A percentile compares a stretch with the other conserved stretches of the same genome.
phyloP scores from a whole-genome alignment of 2,113 vertebrate genomes.

The Cyprinodon tularosa region DNA sequence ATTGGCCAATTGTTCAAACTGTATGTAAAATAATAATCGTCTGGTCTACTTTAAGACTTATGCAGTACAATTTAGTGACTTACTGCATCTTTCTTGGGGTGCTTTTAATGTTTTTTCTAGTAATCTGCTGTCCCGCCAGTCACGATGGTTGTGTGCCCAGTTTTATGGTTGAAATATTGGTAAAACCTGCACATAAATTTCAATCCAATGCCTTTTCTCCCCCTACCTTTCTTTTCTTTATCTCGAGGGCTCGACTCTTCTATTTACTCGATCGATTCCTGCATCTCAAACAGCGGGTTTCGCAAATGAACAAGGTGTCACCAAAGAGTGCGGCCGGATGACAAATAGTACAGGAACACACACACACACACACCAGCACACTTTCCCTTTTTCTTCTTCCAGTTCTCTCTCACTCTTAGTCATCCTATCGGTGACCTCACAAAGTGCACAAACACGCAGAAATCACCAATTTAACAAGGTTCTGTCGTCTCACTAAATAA shows the following conservation, averaged over 20 bases:
- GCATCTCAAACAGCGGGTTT: conserved; percentile 71
- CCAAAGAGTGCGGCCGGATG: conserved; percentile 59
- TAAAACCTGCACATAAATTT: conserved; percentile 3
- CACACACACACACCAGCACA: background rate
- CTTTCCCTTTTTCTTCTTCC: background rate
- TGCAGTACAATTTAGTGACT: background rate
- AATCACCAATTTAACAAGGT: background rate
- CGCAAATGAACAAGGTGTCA: conserved; percentile 76
- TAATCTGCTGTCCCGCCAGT: background rate
- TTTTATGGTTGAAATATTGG: conserved; percentile 4
- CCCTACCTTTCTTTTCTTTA: background rate
- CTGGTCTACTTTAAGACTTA: background rate
- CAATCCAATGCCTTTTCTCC: background rate
- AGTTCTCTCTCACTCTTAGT: background rate
- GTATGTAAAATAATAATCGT: background rate
- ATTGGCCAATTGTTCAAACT: background rate
- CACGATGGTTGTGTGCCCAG: background rate
- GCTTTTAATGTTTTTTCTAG: background rate
- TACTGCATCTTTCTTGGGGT: background rate
- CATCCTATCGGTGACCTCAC: background rate
- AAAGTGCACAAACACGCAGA: background rate
- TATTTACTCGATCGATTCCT: conserved; percentile 72
- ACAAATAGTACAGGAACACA: conserved; percentile 59
- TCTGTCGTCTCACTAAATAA: background rate
- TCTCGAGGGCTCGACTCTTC: conserved; percentile 38